Evolutionary conservation across 2,797 vertebrate species (phyloP), one percentile per base, ranked within the genome.

Genomic region (Periparus ater): DNA sequence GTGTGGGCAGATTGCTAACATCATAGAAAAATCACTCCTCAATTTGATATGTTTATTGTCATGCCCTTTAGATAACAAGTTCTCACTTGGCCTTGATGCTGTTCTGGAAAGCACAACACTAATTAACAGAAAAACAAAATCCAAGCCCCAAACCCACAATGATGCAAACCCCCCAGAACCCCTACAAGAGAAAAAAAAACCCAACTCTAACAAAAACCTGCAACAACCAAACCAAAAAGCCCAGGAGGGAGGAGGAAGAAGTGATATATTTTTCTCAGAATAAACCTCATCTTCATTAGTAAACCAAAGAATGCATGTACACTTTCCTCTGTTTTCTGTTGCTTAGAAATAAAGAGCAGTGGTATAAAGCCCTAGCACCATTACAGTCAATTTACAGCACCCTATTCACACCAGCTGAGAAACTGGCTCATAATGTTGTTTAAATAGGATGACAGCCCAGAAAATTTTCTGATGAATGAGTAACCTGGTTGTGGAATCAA

Each of bases 391-490:
- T 75, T 89, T 78, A 55, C 30, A 66, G 45, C 58, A 66, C n/a
- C 32, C 34, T 84, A 10, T 92, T 96, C 91, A 63, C 45, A 94
- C 62, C 71, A 91, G 60, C 70, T 88, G 57, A 95, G 73, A 55
- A 86, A 57, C 27, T 50, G 53, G 45, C 63, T 96, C 42, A 62
- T 87, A 55, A 60, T 81, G 45, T 45, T 94, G 61, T 76, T 93
- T 93, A 84, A 88, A 84, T 63, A 91, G 48, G 40, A 84, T 74
- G 92, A 76, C 73, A 92, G 63, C 32, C 38, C 60, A 84, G 60
- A 88, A 89, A 84, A 66, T 70, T 63, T 88, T 88, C 70, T 93
- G 79, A 86, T 88, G 55, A 93, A 88, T 79, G 57, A 86, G 22
- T 93, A 67, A 93, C 34, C 11, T 22, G 71, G 12, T 60, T 94